Conservation (phyloP, 2,113 vertebrate genomes). For the Peromyscus maniculatus region DNA sequence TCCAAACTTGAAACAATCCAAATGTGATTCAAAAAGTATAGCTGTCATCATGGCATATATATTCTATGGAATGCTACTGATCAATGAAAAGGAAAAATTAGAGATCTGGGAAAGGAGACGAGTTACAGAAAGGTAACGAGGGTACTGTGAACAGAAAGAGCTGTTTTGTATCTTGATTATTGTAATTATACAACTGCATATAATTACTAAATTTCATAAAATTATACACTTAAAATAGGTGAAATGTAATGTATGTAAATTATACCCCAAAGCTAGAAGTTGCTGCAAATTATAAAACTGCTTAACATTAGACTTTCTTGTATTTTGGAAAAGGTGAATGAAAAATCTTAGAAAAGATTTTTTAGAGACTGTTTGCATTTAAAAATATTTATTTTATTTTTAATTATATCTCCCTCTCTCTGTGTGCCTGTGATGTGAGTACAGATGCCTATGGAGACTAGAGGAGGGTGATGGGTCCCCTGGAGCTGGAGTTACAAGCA, state of each 20-base stretch:
- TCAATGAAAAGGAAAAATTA: neutral
- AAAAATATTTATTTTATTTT: neutral
- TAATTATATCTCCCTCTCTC: neutral
- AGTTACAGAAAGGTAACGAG: neutral
- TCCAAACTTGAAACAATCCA: neutral
- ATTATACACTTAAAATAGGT: neutral
- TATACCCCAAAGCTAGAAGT: conserved; percentile 31
- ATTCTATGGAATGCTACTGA: neutral
- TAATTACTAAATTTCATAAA: conserved; percentile 28
- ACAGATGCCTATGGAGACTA: neutral
- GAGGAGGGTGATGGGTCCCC: neutral
- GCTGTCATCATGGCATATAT: neutral
- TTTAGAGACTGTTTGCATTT: neutral
- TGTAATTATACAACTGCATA: neutral
- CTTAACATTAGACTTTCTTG: neutral
- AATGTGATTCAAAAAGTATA: neutral
- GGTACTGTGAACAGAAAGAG: neutral
- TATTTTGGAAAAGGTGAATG: conserved; percentile 31
- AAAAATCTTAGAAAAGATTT: neutral
- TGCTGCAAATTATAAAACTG: conserved; percentile 1
- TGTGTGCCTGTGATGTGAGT: neutral
- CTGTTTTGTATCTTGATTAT: conserved; percentile 14
- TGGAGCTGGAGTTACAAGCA: neutral
- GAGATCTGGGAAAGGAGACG: neutral
- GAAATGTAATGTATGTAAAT: conserved; percentile 25